Evolutionary conservation across 2,888 invertebrate species (phyloP), one percentile per base, ranked within the genome.

Genomic region (Melinaea marsaeus): DNA sequence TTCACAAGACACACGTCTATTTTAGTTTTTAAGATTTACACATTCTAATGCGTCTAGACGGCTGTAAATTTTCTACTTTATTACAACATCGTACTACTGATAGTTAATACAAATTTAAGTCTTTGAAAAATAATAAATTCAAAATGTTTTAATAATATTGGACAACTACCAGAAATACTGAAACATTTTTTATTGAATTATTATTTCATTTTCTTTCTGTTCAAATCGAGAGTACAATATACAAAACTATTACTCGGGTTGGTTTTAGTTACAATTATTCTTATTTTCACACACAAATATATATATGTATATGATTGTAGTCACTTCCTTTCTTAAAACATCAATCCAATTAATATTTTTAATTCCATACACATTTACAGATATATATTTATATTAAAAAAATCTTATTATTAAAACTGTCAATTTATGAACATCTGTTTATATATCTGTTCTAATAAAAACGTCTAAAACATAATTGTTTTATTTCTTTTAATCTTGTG

Each of bases 91-190:
- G 33, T 46, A 57, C 61, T 57, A 57, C 54, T 22, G 58, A 42
- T 42, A 46, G 55, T 62, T 62, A 57, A 64, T 61, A 61, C 32
- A 55, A 64, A 61, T 67, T 60, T 61, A 65, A 46, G 61, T 62
- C 22, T 63, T 63, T 60, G 55, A 67, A 63, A 65, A 57, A 46
- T 58, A 60, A 57, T 67, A 65, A 67, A 60, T 65, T 58, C 64
- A 42, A 9, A 32, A 51, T 35, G n/a, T 34, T 13, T 56, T 37
- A 11, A 35, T 56, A 35, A 9, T 42, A 6, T 42, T 42, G 42
- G 9, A 51, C 51, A 51, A 32, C n/a, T 6, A 48, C 48, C 48
- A 48, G 5, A n/a, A 13, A 7, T 22, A 13, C 6, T 48, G 22
- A 48, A 48, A n/a, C 13, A 48, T 13, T n/a, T 1, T 37, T 37